phyloP scores from a whole-genome alignment of 2,888 invertebrate species.

The Rapana venosa region DNA sequence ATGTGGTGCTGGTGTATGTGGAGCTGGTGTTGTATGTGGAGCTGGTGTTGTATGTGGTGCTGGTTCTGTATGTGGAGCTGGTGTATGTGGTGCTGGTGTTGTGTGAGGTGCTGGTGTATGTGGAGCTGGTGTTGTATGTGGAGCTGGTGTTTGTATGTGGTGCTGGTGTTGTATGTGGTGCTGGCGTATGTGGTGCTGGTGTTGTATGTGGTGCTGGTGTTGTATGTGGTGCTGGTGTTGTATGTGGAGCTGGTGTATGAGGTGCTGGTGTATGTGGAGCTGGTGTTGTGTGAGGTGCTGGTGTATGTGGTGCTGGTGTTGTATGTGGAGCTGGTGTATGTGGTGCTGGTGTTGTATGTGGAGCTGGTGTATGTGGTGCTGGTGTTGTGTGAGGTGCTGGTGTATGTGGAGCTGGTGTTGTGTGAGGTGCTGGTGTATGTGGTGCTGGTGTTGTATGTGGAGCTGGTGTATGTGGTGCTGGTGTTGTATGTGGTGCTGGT shows the following conservation, averaged over 20 bases:
- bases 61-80: not conserved
- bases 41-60: conserved; percentile 24
- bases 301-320: not conserved
- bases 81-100: conserved; percentile 1
- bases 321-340: not conserved
- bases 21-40: not conserved
- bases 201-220: conserved; percentile 22
- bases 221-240: not conserved
- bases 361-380: not conserved
- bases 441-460: conserved; percentile 37
- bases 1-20: not conserved
- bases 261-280: not conserved
- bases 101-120: conserved; percentile 12
- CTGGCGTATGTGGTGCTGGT: not conserved
- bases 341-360: conserved; percentile 6
- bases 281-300: not conserved
- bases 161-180: not conserved
- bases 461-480: conserved; percentile 20
- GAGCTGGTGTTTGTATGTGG: conserved; percentile 15
- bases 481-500: conserved; percentile 28
- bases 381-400: conserved; percentile 5
- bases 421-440: not conserved
- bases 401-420: conserved; percentile 1
- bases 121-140: conserved; percentile 19
- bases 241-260: not conserved